Conservation (phyloP, 2,797 vertebrate genomes). For the Meda fulgida region DNA sequence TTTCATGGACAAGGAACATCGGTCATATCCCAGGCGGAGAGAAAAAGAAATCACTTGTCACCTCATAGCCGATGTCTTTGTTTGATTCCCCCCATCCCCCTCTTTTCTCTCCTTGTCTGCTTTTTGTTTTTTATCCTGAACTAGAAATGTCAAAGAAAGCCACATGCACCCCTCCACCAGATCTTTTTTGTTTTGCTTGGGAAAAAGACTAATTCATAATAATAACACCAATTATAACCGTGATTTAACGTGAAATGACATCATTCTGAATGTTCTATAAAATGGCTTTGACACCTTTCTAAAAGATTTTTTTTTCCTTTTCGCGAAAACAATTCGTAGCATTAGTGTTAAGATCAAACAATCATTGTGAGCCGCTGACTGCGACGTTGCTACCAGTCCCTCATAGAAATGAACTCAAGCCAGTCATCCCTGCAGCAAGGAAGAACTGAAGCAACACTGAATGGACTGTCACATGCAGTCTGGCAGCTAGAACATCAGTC, state of each 20-base stretch:
- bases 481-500: conserved; percentile 51
- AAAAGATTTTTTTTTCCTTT: conserved; percentile 35
- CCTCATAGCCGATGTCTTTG: conserved; percentile 64
- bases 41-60: conserved; percentile 66
- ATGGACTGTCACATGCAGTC: conserved; percentile 31
- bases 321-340: conserved; percentile 63
- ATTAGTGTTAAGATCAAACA: conserved; percentile 64
- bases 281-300: conserved; percentile 63
- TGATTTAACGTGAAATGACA: conserved; percentile 64
- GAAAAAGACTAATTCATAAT: conserved; percentile 64
- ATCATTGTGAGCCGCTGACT: conserved; percentile 65
- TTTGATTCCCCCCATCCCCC: conserved; percentile 30
- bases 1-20: conserved; percentile 94
- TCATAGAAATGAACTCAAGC: conserved; percentile 59
- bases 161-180: conserved; percentile 52
- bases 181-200: conserved; percentile 58
- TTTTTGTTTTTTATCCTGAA: conserved; percentile 55
- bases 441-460: conserved; percentile 49
- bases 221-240: conserved; percentile 65
- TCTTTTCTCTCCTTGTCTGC: conserved; percentile 42
- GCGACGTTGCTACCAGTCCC: conserved; percentile 61
- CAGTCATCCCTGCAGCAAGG: conserved; percentile 47
- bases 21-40: conserved; percentile 89
- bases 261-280: conserved; percentile 67
- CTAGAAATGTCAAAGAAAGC: conserved; percentile 60